Base-by-base conservation (phyloP, 2,113 vertebrate genomes). In the Lanius collurio region DNA sequence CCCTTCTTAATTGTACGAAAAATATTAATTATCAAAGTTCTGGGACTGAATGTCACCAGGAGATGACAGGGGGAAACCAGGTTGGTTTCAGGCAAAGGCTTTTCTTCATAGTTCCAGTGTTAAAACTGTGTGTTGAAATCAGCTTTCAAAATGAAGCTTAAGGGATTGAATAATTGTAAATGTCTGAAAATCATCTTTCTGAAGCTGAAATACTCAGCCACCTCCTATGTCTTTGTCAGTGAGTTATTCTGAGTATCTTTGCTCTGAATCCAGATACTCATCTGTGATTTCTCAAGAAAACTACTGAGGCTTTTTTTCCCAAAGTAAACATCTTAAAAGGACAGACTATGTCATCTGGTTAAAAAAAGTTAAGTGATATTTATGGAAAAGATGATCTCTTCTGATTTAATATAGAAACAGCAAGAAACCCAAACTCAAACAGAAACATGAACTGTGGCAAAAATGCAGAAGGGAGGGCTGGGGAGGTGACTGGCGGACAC, bases 1-100 rank as follows among this genome's bases (percentile, higher is more conserved):
- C 28, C 26, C 33, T 79, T 59, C 37, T 2, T 53, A 44, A 27
- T 4, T 67, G 11, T 44, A 47, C 1, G 6, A 55, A 62, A 88
- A 24, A 3, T 6, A 15, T 33, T 42, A 24, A 10, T 77, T 16
- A 35, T 55, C 31, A 30, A 52, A 53, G 21, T 46, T 53, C n/a
- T 37, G 57, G 47, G 47, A 24, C 47, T 24, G 49, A 86, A 11
- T 18, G 9, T 44, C 52, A 46, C 49, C 56, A 53, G 28, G 55
- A 69, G 22, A 14, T 2, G 1, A 33, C 4, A 1, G 24, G 31
- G 24, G 24, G 68, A 71, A 89, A 6, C 0, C 8, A 47, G 19
- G 17, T 56, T 81, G 26, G 27, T 44, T 87, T 60, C 17, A 81
- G 30, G 41, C 14, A 81, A 91, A 47, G 15, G 13, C 27, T 88